Evolutionary conservation across 2,888 invertebrate genomes (phyloP).

Genomic region (Acanthoscelides obtectus): DNA sequence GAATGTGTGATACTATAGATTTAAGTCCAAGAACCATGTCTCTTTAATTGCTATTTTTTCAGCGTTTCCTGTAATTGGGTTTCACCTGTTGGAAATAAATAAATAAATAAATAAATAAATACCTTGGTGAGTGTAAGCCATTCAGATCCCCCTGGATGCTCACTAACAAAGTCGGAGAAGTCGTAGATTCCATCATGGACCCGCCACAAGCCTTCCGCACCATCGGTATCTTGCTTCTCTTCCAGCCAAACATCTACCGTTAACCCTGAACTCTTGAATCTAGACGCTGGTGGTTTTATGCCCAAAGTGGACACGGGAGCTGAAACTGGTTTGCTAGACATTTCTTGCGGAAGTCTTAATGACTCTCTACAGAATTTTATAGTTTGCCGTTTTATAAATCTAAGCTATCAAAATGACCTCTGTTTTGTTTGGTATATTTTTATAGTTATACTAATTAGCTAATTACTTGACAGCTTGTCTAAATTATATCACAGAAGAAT

Average conservation of each 20-base stretch:
- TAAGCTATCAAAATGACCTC: not conserved
- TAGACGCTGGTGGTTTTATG: conserved; percentile 26
- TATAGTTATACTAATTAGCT: too few relatives aligned
- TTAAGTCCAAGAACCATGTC: too few relatives aligned
- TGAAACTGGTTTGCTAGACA: conserved; percentile 15
- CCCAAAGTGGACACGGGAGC: conserved; percentile 28
- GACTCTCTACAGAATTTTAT: not conserved
- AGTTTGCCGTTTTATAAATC: not conserved
- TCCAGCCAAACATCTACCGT: conserved; percentile 52
- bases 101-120: too few relatives aligned
- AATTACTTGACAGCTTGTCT: not conserved
- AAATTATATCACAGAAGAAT: not conserved
- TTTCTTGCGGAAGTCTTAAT: not conserved
- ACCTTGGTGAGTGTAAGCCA: conserved; percentile 70
- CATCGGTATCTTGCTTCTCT: conserved; percentile 63
- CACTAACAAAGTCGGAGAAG: conserved; percentile 68
- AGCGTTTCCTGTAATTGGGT: not conserved
- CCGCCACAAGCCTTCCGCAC: conserved; percentile 75
- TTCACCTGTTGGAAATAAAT: too few relatives aligned
- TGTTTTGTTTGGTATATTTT: not conserved
- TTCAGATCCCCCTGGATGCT: conserved; percentile 81
- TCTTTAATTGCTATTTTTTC: too few relatives aligned
- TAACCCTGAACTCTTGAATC: conserved; percentile 18
- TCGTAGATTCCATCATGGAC: conserved; percentile 77
- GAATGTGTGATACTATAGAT: too few relatives aligned